Percentiles rank a stretch among this genome's conserved stretches.
These are phyloP conservation scores for Campaea margaritaria DNA, from an alignment of 2,888 invertebrate genomes.

Conservation along the genomic window DNA sequence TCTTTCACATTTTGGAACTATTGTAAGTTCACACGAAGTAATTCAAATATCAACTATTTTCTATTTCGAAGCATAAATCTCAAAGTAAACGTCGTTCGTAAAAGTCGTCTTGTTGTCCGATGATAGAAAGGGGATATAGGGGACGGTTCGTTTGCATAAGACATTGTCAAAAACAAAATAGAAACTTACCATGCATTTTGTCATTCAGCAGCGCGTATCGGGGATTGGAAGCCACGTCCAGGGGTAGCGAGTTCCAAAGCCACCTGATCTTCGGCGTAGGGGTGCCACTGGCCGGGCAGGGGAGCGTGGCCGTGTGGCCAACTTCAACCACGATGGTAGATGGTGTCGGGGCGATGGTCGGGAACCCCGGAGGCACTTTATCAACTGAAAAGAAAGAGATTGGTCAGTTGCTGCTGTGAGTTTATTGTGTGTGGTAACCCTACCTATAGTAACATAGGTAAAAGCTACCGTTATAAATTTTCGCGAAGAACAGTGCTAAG, in stretches of 20 bases:
- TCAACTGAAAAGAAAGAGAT: conserved; percentile 84
- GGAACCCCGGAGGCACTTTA: conserved; percentile 96
- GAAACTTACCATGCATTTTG: conserved; percentile 89
- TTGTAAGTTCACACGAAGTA: no score
- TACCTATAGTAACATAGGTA: no score
- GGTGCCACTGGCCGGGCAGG: conserved; percentile 94
- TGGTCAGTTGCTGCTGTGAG: neutral
- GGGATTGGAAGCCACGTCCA: conserved; percentile 92
- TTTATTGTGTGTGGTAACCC: neutral
- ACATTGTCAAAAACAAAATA: no score
- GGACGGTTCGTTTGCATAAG: no score
- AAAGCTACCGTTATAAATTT: no score
- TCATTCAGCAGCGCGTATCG: conserved; percentile 94
- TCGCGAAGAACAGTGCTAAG: no score
- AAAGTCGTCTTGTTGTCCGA: no score
- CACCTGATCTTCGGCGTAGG: conserved; percentile 94
- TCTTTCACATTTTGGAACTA: no score
- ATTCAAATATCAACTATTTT: no score
- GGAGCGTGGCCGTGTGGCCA: conserved; percentile 95
- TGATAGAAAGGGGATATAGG: no score
- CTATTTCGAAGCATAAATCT: no score
- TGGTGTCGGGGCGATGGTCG: conserved; percentile 92
- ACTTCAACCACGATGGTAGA: conserved; percentile 98
- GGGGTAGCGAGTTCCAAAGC: conserved; percentile 96
- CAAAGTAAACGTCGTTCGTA: no score